phyloP scores from a whole-genome alignment of 2,113 vertebrate species.

The Tachysurus vachellii region DNA sequence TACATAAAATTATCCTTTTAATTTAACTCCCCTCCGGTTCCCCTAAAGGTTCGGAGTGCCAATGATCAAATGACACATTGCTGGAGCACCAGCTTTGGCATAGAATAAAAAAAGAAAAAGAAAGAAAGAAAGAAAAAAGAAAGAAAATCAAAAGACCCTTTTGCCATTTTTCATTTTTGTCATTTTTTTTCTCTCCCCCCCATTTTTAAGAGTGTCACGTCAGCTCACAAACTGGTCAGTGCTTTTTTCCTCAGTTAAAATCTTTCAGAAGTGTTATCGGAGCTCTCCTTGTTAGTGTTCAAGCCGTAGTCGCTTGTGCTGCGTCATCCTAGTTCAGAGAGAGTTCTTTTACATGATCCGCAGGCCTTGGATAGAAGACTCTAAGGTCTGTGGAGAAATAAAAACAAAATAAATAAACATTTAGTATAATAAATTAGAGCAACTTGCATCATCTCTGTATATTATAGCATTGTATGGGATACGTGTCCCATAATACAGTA shows the following conservation, averaged over 20 bases:
- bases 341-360: constrained; percentile 89
- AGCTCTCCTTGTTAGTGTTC: constrained; percentile 68
- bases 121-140: constrained; percentile 47
- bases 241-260: constrained; percentile 63
- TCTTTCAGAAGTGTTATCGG: constrained; percentile 65
- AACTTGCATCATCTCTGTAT: background rate
- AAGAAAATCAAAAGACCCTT: constrained; percentile 54
- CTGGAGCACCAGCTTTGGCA: constrained; percentile 85
- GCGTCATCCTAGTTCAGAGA: constrained; percentile 69
- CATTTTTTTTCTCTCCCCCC: background rate
- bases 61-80: constrained; percentile 73
- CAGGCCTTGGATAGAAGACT: constrained; percentile 95
- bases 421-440: background rate
- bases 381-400: constrained; percentile 82
- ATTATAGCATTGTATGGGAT: background rate
- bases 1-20: constrained; percentile 81
- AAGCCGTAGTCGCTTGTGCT: constrained; percentile 49
- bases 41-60: constrained; percentile 48
- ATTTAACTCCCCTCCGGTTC: constrained; percentile 75
- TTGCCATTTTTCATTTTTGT: constrained; percentile 43
- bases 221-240: constrained; percentile 75
- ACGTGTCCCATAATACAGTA: background rate
- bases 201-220: constrained; percentile 71
- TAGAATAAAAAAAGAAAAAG: constrained; percentile 69
- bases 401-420: background rate